phyloP scores from a whole-genome alignment of 92 coral and sea anemone species.

The Palythoa heliodiscus region DNA sequence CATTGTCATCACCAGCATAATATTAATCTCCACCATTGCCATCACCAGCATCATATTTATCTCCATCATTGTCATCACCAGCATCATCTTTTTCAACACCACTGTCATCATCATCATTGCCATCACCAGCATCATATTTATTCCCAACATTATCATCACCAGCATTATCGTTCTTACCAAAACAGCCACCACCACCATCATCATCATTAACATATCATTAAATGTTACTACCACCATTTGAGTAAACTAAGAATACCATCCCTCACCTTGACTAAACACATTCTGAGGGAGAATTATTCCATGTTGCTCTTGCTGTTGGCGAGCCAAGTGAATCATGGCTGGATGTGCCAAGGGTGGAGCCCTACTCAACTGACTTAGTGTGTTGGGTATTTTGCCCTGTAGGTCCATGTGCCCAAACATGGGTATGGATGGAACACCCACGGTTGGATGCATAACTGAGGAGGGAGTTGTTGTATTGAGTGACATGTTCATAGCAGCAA shows the following conservation, averaged over 20 bases:
- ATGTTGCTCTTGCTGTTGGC: constrained; percentile 68
- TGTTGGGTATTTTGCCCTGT: constrained; percentile 73
- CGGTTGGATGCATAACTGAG: constrained; percentile 25
- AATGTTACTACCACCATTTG: no score
- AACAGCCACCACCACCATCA: neutral
- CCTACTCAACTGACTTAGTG: constrained; percentile 76
- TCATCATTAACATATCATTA: neutral
- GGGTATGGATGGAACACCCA: constrained; percentile 62
- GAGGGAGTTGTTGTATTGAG: constrained; percentile 49
- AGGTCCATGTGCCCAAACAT: constrained; percentile 69
- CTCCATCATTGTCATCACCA: neutral
- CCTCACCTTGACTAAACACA: constrained; percentile 82
- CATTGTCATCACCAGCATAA: neutral
- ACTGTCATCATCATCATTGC: neutral
- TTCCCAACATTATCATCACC: neutral
- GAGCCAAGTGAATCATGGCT: constrained; percentile 77
- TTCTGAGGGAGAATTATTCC: constrained; percentile 67
- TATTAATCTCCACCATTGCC: neutral
- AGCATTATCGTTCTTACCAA: no score
- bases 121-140: neutral
- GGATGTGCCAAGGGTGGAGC: constrained; percentile 58
- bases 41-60: neutral
- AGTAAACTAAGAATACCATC: neutral
- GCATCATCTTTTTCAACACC: neutral
- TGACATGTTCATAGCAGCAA: constrained; percentile 35